Evolutionary conservation across 2,113 vertebrate species (phyloP).

Genomic region (Strix uralensis): DNA sequence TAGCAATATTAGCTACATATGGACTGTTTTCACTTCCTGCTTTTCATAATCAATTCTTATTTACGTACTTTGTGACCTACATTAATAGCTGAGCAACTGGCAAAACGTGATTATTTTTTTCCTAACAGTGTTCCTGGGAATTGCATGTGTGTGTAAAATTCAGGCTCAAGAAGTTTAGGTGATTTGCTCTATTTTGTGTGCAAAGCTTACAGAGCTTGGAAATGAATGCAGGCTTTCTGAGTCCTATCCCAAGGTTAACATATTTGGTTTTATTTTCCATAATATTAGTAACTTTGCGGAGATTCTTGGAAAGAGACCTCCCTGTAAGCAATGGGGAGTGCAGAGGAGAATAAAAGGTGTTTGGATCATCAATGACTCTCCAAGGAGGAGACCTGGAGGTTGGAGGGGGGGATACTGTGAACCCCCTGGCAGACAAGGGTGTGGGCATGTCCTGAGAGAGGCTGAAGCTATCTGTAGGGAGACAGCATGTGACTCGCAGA

Average conservation of each 20-base stretch:
- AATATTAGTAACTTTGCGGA: neutral
- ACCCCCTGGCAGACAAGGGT: neutral
- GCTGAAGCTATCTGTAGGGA: neutral
- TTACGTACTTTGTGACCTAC: neutral
- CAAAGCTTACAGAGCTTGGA: neutral
- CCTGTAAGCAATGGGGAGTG: neutral
- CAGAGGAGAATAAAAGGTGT: neutral
- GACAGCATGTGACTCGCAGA: neutral
- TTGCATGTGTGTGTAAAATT: neutral
- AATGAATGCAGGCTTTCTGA: neutral
- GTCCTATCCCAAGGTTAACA: neutral
- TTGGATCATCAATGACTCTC: neutral
- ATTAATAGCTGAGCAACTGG: neutral
- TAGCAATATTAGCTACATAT: constrained; percentile 43
- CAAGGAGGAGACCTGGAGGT: neutral
- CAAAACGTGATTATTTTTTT: neutral
- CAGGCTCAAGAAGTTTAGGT: fast-evolving
- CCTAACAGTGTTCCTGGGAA: neutral
- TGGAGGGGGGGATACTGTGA: neutral
- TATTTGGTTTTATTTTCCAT: neutral
- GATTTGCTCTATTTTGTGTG: neutral
- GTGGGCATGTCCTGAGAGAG: neutral
- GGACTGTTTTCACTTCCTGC: constrained; percentile 41
- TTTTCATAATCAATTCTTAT: constrained; percentile 43
- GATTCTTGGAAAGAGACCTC: neutral